Evolutionary conservation across 2,113 vertebrate species (phyloP), one percentile per base, ranked within the genome.

Genomic region (Eidolon helvum): DNA sequence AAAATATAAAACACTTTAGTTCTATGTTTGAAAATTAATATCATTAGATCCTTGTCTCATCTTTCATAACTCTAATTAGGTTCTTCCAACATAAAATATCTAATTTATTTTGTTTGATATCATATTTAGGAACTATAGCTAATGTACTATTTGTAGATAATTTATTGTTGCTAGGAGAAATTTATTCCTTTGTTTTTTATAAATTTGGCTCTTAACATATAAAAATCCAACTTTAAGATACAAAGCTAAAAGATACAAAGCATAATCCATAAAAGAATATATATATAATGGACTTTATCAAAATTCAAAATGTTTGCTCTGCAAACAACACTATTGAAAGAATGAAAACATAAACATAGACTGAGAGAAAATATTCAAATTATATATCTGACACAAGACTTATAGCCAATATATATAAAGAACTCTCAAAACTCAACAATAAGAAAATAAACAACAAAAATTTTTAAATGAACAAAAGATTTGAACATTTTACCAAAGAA

Each of bases 161-260:
- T 82, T 43, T 85, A 33, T 53, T 84, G 3, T 82, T 94, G 22
- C 45, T 50, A 61, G 24, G 16, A 87, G 33, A 3, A 83, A 89
- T 72, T 84, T 57, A 53, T 83, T 91, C n/a, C 86, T 93, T 45
- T 33, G 2, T 21, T 48, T 75, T 89, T 55, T 45, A 80, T 40
- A 93, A 88, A 91, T 88, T 94, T 97, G 48, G 24, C 22, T 95
- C 95, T 95, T 90, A 94, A 61, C 45, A 45, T 66, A 53, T 95
- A 68, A 97, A 96, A 94, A 43, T 93, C 16, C 16, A 82, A 50
- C 35, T 38, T 77, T 63, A 83, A 78, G 28, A 75, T 48, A 50
- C 19, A 71, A 87, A 74, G 33, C 38, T 33, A 84, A 78, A 94
- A 77, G 28, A 91, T 57, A 55, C 65, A 87, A 82, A 57, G 38